These are phyloP conservation scores for Meloe dianella DNA, from an alignment of 2,888 invertebrate genomes.

Conservation along the genomic window DNA sequence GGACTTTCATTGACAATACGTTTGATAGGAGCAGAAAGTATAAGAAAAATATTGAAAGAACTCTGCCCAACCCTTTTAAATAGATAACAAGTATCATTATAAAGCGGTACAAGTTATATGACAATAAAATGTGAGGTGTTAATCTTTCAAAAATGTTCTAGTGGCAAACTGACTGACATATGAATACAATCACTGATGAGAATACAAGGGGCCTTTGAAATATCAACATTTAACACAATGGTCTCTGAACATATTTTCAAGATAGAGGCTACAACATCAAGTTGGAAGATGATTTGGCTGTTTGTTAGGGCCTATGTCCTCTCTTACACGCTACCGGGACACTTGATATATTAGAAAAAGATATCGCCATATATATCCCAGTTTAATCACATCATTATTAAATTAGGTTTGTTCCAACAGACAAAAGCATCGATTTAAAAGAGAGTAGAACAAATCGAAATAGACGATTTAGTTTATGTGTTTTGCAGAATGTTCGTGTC, in stretches of 20 bases:
- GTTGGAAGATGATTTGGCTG: slow-evolving; percentile 49
- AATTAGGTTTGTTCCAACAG: too few relatives aligned
- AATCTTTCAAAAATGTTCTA: slow-evolving; percentile 56
- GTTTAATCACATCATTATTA: slow-evolving; percentile 23
- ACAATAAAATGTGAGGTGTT: slow-evolving; percentile 54
- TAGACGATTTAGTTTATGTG: too few relatives aligned
- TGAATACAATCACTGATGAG: slow-evolving; percentile 53
- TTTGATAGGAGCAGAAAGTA: not conserved
- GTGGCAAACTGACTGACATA: slow-evolving; percentile 55
- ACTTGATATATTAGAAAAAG: too few relatives aligned
- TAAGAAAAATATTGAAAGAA: slow-evolving; percentile 32
- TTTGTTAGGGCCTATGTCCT: slow-evolving; percentile 37
- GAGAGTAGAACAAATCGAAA: too few relatives aligned
- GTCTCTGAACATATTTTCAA: slow-evolving; percentile 44
- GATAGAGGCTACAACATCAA: slow-evolving; percentile 39
- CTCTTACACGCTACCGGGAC: slow-evolving; percentile 36
- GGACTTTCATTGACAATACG: slow-evolving; percentile 18
- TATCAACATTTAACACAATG: slow-evolving; percentile 51
- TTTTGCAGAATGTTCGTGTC: too few relatives aligned
- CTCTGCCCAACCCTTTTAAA: slow-evolving; percentile 45
- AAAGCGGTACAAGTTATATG: slow-evolving; percentile 45
- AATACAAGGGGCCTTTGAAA: slow-evolving; percentile 52
- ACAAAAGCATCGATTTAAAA: too few relatives aligned
- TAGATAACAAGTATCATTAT: slow-evolving; percentile 53
- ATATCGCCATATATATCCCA: too few relatives aligned